Evolutionary conservation across 2,797 vertebrate genomes (phyloP), one percentile per base, ranked within the genome.

Genomic region (Trematomus bernacchii): DNA sequence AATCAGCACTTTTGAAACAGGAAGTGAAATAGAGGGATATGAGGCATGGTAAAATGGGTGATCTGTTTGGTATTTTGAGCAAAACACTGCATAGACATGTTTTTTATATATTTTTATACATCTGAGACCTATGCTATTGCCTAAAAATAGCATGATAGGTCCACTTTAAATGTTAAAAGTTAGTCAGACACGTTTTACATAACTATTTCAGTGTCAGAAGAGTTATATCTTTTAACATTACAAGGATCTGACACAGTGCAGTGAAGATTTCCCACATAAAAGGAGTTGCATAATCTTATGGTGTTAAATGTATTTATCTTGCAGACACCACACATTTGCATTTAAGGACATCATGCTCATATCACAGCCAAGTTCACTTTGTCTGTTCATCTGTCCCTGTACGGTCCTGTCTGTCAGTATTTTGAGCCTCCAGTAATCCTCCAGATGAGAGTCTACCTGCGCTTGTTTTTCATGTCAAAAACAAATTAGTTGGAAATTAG

Each of bases 221-320:
- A n/a, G 33, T 40, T 64, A 9, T 6, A 16, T 58, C 23, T 14
- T 9, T 43, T 15, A 5, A 50, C n/a, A 53, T 67, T 64, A 5
- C 52, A 71, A 15, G 30, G 50, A 14, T 51, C 23, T 55, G 21
- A 71, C 2, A 21, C 55, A 54, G 5, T 21, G 3, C 19, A 14
- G 19, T 37, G 16, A 40, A 14, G 0, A 58, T 12, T 4, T 53
- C 72, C 68, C 37, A 57, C 9, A 11, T 67, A n/a, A 63, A 53
- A 50, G 67, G 7, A 71, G 42, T 80, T 79, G 44, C 52, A 60
- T 64, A 83, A 77, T 67, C 7, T n/a, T 33, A 42, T 53, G 48
- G 65, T 83, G 58, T 71, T 73, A 70, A 71, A 62, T 64, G n/a
- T 37, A 37, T 72, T 65, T 58, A 70, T 68, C 30, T 55, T 64